phyloP scores from a whole-genome alignment of 2,113 vertebrate species.

The Neodon shergylaensis region DNA sequence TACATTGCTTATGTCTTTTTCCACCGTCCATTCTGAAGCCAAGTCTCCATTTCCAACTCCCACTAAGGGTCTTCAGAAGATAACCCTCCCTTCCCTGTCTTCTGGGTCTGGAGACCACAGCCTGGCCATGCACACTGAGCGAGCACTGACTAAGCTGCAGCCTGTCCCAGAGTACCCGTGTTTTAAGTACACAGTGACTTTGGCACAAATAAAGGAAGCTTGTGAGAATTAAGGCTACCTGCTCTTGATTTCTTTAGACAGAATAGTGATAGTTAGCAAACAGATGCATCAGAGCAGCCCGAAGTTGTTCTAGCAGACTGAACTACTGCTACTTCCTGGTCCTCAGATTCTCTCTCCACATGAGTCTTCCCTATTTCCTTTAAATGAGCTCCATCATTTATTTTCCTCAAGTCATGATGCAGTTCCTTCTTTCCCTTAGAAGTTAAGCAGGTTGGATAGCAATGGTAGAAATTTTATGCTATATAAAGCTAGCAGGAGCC shows the following conservation, averaged over 20 bases:
- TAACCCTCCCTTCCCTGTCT: neutral
- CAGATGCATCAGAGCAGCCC: neutral
- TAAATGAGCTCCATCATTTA: neutral
- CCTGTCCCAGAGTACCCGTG: neutral
- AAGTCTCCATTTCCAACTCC: neutral
- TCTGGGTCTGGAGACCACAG: neutral
- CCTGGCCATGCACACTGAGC: too few relatives aligned
- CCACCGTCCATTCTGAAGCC: constrained; percentile 30
- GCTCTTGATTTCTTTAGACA: neutral
- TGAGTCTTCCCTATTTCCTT: neutral
- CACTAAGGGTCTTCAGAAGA: constrained; percentile 16
- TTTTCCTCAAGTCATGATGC: neutral
- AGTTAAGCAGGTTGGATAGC: neutral
- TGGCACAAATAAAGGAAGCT: neutral
- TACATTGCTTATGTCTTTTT: constrained; percentile 2
- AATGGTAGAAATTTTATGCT: neutral
- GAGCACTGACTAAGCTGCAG: neutral
- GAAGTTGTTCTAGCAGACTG: neutral
- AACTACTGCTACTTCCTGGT: neutral
- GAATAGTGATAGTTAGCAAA: neutral
- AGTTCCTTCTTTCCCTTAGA: neutral
- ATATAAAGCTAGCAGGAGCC: neutral
- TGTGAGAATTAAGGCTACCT: neutral
- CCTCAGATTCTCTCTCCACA: neutral
- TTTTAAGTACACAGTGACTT: constrained; percentile 40